phyloP scores from a whole-genome alignment of 1,140 invertebrate genomes.

The Drosophila tristis region DNA sequence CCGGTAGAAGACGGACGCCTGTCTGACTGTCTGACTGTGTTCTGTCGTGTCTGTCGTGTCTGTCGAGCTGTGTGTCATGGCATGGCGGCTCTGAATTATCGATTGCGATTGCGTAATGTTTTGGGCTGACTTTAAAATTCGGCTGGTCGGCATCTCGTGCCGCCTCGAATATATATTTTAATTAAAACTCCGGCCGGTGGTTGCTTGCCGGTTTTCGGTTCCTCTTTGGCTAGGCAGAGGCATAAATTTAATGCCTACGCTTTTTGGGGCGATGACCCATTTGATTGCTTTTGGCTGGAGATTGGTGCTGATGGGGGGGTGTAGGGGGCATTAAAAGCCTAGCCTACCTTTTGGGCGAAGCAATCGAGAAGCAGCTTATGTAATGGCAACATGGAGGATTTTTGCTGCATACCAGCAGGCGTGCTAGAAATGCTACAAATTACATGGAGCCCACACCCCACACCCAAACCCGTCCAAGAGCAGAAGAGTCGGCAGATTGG shows the following conservation, averaged over 20 bases:
- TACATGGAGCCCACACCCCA: constrained; percentile 47
- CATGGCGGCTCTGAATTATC: constrained; percentile 35
- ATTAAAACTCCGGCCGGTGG: constrained; percentile 17
- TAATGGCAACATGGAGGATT: constrained; percentile 61
- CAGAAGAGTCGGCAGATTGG: not conserved
- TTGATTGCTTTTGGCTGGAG: constrained; percentile 49
- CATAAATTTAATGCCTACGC: constrained; percentile 26
- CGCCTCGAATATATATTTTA: not conserved
- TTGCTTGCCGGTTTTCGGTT: too few relatives aligned
- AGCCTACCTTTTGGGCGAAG: constrained; percentile 41
- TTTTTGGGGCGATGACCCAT: constrained; percentile 33
- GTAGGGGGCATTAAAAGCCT: constrained; percentile 37
- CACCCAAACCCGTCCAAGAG: not conserved
- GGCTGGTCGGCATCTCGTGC: too few relatives aligned
- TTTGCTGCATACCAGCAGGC: constrained; percentile 70
- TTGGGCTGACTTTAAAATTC: constrained; percentile 1
- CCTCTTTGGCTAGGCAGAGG: not conserved
- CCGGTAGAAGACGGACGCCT: constrained; percentile 26
- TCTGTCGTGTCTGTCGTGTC: not conserved
- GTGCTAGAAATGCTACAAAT: constrained; percentile 77
- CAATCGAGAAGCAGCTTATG: constrained; percentile 43
- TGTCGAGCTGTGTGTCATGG: not conserved
- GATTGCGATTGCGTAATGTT: constrained; percentile 43
- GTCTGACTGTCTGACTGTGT: constrained; percentile 4
- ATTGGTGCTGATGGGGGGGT: not conserved